These are phyloP conservation scores for Cyclopterus lumpus DNA, from an alignment of 2,797 vertebrate genomes.

Conservation along the genomic window DNA sequence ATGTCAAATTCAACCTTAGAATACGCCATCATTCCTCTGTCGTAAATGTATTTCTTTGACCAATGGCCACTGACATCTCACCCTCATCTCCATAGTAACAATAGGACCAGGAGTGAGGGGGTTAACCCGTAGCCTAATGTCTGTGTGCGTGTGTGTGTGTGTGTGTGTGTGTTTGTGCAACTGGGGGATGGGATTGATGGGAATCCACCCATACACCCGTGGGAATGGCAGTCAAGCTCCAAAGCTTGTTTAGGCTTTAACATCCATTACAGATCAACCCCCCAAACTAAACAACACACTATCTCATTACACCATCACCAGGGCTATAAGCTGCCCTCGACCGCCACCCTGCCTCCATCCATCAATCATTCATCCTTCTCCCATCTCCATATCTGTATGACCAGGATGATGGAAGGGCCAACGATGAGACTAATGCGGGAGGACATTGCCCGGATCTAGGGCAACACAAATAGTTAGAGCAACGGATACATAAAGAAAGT, in stretches of 20 bases:
- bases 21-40: conserved; percentile 21
- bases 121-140: conserved; percentile 77
- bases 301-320: conserved; percentile 44
- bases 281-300: conserved; percentile 42
- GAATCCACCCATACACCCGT: conserved; percentile 65
- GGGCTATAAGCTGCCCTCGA: conserved; percentile 28
- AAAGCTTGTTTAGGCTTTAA: conserved; percentile 78
- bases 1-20: conserved; percentile 2
- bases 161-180: conserved; percentile 20
- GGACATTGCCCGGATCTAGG: conserved; percentile 40
- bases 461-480: conserved; percentile 13
- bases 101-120: conserved; percentile 62
- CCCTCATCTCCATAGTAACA: conserved; percentile 81
- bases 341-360: conserved; percentile 40
- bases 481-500: conserved; percentile 11
- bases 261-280: conserved; percentile 56
- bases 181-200: conserved; percentile 68
- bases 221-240: conserved; percentile 74
- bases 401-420: background rate
- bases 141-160: conserved; percentile 37
- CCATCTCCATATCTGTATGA: conserved; percentile 29
- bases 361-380: conserved; percentile 50
- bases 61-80: conserved; percentile 65
- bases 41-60: conserved; percentile 48
- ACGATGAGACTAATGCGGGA: conserved; percentile 31